Percentiles rank a stretch among this genome's conserved stretches.
phyloP scores from a whole-genome alignment of 2,113 vertebrate genomes.

The Cyanoliseus patagonus region DNA sequence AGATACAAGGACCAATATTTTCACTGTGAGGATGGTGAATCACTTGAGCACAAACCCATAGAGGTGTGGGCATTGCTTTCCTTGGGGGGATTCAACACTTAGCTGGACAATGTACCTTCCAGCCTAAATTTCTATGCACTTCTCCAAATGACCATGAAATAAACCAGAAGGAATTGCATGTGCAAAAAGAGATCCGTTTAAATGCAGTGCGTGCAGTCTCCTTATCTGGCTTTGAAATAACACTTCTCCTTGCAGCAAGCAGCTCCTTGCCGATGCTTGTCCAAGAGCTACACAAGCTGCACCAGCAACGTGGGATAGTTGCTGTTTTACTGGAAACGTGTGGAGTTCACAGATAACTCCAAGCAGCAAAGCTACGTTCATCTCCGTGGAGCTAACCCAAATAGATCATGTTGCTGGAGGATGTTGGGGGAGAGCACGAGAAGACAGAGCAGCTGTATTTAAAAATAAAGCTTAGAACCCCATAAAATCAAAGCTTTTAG shows the following conservation, averaged over 20 bases:
- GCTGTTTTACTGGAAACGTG: background rate
- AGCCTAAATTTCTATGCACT: background rate
- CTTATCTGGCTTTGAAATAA: background rate
- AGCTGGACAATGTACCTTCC: background rate
- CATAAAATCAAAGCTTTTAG: background rate
- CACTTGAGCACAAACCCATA: background rate
- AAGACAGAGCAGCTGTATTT: background rate
- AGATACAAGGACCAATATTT: background rate
- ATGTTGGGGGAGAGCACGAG: background rate
- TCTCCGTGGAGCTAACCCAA: background rate
- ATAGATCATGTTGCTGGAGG: background rate
- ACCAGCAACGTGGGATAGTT: background rate
- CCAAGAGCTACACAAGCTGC: background rate
- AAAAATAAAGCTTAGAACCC: background rate
- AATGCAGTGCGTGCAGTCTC: background rate
- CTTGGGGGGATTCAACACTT: background rate
- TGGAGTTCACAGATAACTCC: background rate
- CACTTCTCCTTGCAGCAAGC: background rate
- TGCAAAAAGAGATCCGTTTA: background rate
- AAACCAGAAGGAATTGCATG: background rate
- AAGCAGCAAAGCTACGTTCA: background rate
- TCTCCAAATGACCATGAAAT: background rate
- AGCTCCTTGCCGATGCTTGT: background rate
- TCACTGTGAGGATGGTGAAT: background rate
- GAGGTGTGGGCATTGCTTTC: background rate